Conservation (phyloP, 2,797 vertebrate genomes). For the Cirrhinus molitorella region DNA sequence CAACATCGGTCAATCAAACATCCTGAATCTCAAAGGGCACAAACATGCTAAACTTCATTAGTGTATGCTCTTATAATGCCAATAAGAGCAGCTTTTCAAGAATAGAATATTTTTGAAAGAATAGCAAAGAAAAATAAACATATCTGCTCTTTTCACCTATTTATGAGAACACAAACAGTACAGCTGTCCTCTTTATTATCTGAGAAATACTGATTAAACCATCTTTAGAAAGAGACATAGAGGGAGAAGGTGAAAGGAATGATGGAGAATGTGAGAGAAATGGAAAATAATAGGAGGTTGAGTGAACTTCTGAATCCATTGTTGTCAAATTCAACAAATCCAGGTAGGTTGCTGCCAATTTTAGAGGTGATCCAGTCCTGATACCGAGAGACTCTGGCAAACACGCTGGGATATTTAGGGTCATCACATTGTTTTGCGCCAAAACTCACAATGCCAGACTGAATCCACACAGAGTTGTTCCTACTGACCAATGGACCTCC, state of each 20-base stretch:
- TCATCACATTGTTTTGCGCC: neutral
- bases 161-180: no score
- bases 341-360: conserved; percentile 10
- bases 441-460: neutral
- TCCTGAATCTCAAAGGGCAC: no score
- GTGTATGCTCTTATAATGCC: no score
- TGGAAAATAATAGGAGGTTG: conserved; percentile 5
- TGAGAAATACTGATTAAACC: no score
- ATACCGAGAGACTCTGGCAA: neutral
- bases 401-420: neutral
- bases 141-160: no score
- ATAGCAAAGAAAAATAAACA: no score
- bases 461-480: neutral
- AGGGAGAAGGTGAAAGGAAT: neutral
- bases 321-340: conserved; percentile 25
- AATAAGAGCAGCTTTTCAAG: no score
- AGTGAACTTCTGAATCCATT: neutral
- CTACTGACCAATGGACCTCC: neutral
- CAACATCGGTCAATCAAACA: no score
- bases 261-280: conserved; percentile 8
- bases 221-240: neutral
- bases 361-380: conserved; percentile 46
- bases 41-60: no score
- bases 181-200: no score
- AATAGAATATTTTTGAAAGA: no score